phyloP scores from a whole-genome alignment of 2,113 vertebrate genomes.

The Tyrannus savana region DNA sequence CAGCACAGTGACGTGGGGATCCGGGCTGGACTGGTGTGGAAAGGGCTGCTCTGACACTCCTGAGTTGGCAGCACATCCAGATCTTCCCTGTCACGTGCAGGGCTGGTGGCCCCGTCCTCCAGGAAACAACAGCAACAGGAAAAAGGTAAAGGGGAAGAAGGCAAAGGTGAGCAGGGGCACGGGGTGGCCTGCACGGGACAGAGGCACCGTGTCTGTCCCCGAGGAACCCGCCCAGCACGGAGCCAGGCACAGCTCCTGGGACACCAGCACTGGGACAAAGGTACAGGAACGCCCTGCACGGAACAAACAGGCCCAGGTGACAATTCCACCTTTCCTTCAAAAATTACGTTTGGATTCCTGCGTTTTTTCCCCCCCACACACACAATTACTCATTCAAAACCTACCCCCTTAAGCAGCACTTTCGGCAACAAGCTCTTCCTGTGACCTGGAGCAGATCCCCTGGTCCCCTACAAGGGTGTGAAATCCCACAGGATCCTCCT shows the following conservation, averaged over 20 bases:
- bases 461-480: accelerated
- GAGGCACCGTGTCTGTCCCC: accelerated
- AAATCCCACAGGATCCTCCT: background rate
- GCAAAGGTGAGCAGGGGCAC: background rate
- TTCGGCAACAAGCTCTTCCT: background rate
- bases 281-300: background rate
- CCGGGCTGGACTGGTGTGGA: background rate
- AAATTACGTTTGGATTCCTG: background rate
- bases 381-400: background rate
- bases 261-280: background rate
- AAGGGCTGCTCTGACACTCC: background rate
- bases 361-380: too few relatives aligned
- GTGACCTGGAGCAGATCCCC: accelerated
- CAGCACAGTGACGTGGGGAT: background rate
- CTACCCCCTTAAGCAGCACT: background rate
- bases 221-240: accelerated
- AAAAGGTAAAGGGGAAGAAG: background rate
- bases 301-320: background rate
- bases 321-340: background rate
- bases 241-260: background rate
- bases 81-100: background rate
- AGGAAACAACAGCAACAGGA: constrained; percentile 36
- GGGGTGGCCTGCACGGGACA: background rate
- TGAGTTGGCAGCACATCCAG: constrained; percentile 16
- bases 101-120: background rate